Conservation (phyloP, 2,113 vertebrate species). For the Trinectes maculatus region DNA sequence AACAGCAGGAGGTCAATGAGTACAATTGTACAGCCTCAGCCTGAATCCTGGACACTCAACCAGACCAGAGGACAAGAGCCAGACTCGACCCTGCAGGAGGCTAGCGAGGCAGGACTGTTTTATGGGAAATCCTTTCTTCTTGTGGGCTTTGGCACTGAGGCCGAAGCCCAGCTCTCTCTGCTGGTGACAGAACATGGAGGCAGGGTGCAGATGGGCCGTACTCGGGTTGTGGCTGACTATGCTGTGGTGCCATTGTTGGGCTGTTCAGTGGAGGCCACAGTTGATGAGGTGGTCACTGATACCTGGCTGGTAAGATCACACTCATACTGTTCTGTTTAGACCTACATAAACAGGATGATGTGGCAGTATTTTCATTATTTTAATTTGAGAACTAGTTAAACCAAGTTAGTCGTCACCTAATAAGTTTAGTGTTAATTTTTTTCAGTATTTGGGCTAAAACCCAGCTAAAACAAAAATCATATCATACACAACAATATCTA, state of each 20-base stretch:
- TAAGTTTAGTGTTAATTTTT: no score
- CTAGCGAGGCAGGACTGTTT: slow-evolving; percentile 86
- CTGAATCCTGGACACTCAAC: slow-evolving; percentile 42
- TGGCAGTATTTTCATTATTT: no score
- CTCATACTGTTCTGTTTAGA: not conserved
- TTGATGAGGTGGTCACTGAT: slow-evolving; percentile 95
- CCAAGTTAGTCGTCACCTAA: no score
- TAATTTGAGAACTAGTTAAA: no score
- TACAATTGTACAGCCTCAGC: slow-evolving; percentile 3
- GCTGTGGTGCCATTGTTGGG: slow-evolving; percentile 93
- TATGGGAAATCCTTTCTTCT: slow-evolving; percentile 86
- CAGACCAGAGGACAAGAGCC: slow-evolving; percentile 49
- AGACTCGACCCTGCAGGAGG: slow-evolving; percentile 67
- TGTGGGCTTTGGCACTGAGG: slow-evolving; percentile 88
- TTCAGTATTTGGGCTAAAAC: no score
- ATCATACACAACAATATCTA: no score
- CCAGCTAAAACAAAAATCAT: no score
- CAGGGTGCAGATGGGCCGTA: slow-evolving; percentile 79
- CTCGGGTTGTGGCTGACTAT: slow-evolving; percentile 88
- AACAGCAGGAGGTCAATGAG: slow-evolving; percentile 47
- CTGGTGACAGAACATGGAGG: slow-evolving; percentile 89
- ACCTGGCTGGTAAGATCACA: slow-evolving; percentile 92
- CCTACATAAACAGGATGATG: not conserved
- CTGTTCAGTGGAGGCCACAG: slow-evolving; percentile 88
- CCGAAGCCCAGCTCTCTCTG: slow-evolving; percentile 81